Conservation (phyloP, 2,113 vertebrate species). For the Paraplagusia blochii region DNA sequence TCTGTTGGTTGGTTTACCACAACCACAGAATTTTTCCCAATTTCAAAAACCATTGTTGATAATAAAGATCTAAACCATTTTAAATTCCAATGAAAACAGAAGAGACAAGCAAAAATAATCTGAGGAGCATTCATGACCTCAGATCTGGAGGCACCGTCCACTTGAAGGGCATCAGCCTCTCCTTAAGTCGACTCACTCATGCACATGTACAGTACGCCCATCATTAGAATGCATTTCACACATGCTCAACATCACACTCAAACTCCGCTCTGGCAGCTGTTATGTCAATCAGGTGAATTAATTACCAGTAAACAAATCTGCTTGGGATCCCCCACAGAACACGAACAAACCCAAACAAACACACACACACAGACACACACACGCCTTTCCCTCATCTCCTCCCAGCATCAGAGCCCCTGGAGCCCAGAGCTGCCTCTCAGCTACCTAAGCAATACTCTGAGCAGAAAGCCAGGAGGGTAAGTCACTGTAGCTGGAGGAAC, state of each 20-base stretch:
- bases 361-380: conserved; percentile 31
- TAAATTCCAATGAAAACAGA: no score
- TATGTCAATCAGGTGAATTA: conserved; percentile 80
- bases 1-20: no score
- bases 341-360: conserved; percentile 38
- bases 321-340: conserved; percentile 62
- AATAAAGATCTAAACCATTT: no score
- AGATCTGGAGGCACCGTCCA: conserved; percentile 45
- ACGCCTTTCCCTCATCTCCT: conserved; percentile 27
- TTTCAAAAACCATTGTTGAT: no score
- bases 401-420: conserved; percentile 33
- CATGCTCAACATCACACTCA: conserved; percentile 19
- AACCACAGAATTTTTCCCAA: no score
- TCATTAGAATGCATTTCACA: conserved; percentile 14
- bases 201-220: conserved; percentile 2
- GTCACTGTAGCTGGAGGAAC: conserved; percentile 31
- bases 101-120: conserved; percentile 66
- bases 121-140: conserved; percentile 55
- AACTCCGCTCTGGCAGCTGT: conserved; percentile 61
- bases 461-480: conserved; percentile 54
- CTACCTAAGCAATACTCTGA: conserved; percentile 48
- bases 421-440: conserved; percentile 52
- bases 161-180: conserved; percentile 19
- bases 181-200: conserved; percentile 12
- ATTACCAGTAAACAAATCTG: conserved; percentile 78